Conservation (phyloP, 2,888 invertebrate genomes). For the Itoplectis maculator region DNA sequence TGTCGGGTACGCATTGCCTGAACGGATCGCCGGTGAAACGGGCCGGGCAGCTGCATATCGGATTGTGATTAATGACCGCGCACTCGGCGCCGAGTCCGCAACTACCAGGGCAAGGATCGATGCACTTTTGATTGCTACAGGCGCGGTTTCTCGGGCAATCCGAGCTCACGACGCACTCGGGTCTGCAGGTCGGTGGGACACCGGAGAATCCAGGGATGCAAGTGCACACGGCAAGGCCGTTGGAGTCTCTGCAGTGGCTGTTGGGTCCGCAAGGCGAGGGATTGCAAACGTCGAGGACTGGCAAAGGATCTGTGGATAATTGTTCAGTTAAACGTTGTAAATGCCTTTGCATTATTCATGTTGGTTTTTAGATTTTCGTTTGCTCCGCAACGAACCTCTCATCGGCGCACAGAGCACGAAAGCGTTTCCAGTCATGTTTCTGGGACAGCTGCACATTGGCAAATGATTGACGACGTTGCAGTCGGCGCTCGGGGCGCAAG, state of each 20-base stretch:
- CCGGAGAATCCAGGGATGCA: slow-evolving; percentile 92
- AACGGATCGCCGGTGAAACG: slow-evolving; percentile 93
- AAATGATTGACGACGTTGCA: slow-evolving; percentile 90
- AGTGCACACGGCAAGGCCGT: slow-evolving; percentile 89
- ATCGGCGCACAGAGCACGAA: slow-evolving; percentile 87
- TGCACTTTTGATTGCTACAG: slow-evolving; percentile 92
- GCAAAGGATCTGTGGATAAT: slow-evolving; percentile 10
- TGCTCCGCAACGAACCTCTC: slow-evolving; percentile 85
- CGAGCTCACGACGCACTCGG: slow-evolving; percentile 93
- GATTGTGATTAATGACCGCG: slow-evolving; percentile 92
- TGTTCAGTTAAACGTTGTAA: background rate
- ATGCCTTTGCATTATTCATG: background rate
- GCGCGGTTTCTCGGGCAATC: slow-evolving; percentile 91
- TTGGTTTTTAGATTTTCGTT: background rate
- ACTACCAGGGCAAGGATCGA: slow-evolving; percentile 92
- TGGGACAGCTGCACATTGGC: slow-evolving; percentile 87
- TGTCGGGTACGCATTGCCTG: slow-evolving; percentile 86
- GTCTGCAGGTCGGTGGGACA: slow-evolving; percentile 90
- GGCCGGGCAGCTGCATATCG: slow-evolving; percentile 92
- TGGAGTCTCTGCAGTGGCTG: slow-evolving; percentile 88
- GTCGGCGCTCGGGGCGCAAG: slow-evolving; percentile 90
- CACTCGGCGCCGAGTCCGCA: slow-evolving; percentile 93
- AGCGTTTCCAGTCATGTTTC: slow-evolving; percentile 90
- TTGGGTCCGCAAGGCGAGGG: slow-evolving; percentile 90
- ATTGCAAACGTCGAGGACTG: slow-evolving; percentile 66